Conservation (phyloP, 2,888 invertebrate genomes). For the Heliconius hortense region DNA sequence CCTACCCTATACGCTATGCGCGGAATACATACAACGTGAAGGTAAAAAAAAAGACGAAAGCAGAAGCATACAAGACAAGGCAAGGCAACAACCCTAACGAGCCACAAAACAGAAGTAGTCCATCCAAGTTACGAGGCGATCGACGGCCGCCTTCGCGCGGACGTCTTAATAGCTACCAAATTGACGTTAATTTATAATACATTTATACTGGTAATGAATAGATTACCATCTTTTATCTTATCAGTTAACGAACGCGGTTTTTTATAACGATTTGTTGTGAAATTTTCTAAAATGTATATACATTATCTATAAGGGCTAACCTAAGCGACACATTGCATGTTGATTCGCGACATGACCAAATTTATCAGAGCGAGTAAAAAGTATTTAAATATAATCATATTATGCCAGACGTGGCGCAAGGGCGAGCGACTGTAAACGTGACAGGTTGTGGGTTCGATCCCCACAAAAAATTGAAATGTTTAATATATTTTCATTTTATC, state of each 20-base stretch:
- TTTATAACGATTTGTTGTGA: background rate
- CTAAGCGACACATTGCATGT: background rate
- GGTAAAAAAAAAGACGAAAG: no score
- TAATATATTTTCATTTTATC: no score
- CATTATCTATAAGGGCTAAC: background rate
- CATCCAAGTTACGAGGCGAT: slow-evolving; percentile 7
- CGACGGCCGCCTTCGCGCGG: background rate
- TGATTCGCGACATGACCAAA: background rate
- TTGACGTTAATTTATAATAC: slow-evolving; percentile 19
- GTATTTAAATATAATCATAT: background rate
- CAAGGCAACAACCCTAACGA: no score
- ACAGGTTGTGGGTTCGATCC: no score
- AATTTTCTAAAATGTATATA: background rate
- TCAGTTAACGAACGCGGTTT: background rate
- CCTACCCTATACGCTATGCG: no score
- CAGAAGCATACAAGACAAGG: no score
- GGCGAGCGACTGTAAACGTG: no score
- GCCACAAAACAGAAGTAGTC: background rate
- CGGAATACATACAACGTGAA: no score
- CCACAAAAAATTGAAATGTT: no score
- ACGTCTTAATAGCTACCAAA: slow-evolving; percentile 19
- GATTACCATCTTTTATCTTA: background rate
- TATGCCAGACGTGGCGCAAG: no score
- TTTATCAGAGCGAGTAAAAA: background rate
- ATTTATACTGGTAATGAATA: background rate